Base-by-base conservation (phyloP, 2,113 vertebrate species). In the Spea bombifrons region DNA sequence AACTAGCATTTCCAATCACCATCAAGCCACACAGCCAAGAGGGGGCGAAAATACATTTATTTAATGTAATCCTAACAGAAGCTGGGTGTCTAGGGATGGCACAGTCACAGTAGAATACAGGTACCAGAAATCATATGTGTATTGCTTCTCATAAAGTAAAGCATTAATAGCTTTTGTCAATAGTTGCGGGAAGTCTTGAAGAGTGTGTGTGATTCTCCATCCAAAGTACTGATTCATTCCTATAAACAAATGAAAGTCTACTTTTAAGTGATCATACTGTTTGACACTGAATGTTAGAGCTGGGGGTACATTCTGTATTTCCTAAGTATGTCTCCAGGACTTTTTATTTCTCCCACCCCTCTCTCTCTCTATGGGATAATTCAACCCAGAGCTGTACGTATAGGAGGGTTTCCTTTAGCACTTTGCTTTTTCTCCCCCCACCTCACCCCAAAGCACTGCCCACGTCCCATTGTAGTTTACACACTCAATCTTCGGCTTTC, bases 331-430 rank as follows among this genome's bases (percentile, higher is more conserved):
- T n/a, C n/a, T n/a, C n/a, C n/a, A n/a, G n/a, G n/a, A 57, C 61
- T 64, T 8, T 64, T 64, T 64, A 12, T 66, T 17, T 46, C 65
- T 66, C 44, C 17, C 65, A 75, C 30, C 81, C 66, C 64, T 75
- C 74, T 88, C 57, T 61, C 69, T 76, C 66, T 77, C 84, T 84
- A 85, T 87, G 86, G 83, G 88, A 83, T 75, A 67, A 86, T 44
- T 71, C 64, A 47, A 75, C 63, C 68, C 30, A 79, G 10, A 70
- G 13, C 75, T 63, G 49, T 13, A 59, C 13, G 46, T 57, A 59
- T 47, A 7, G 67, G 66, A 84, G 79, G 71, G 47, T 59, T 75
- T 74, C 15, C 71, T 74, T 80, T 73, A 68, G 74, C 78, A 80
- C 71, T 79, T 79, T 66, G 65, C 66, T 71, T 49, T 66, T 59